Evolutionary conservation across 1,140 invertebrate genomes (phyloP), one percentile per base, ranked within the genome.

Genomic region (Tetranychus cinnabarinus): DNA sequence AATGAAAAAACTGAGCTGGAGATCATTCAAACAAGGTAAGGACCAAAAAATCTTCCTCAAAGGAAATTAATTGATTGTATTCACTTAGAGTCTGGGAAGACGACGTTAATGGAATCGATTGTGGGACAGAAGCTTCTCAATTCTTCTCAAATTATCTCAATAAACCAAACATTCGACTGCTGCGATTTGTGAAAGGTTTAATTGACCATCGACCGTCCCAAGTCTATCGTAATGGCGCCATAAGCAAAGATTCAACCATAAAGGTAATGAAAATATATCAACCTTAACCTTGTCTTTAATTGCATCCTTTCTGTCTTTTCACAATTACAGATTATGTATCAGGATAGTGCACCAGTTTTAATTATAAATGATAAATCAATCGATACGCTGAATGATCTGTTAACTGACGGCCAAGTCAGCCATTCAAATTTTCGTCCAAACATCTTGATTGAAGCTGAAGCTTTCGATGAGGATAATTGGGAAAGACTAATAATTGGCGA

Each of bases 311-410:
- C 23, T 23, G 23, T 23, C 23, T 23, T 23, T 54, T 31, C 2
- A 42, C 39, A 42, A 42, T 42, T 42, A 34, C 39, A 34, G 23
- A 52, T 62, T 54, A 37, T 59, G 8, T 62, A 62, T 47, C 61
- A 62, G 34, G 56, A 62, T 56, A 34, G 52, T 23, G 36, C 46
- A 13, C 45, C 61, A 34, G 12, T 35, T n/a, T 46, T 72, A 67
- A 0, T 74, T 50, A 67, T 72, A 61, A 65, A 69, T 0, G 65
- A 70, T 13, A 59, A 66, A 5, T 72, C 70, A 37, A 37, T 74
- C 34, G 64, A 61, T 33, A 66, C 66, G 5, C 62, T 74, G 4
- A 74, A 74, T 55, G 61, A 60, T 31, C 64, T 64, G 54, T 65
- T 73, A 1, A 58, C 5, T 10, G 36, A 47, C 10, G 8, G 36